Percentiles rank a stretch among this genome's conserved stretches.
Evolutionary conservation across 2,888 invertebrate genomes (phyloP).

Genomic region (Morpho achilles): DNA sequence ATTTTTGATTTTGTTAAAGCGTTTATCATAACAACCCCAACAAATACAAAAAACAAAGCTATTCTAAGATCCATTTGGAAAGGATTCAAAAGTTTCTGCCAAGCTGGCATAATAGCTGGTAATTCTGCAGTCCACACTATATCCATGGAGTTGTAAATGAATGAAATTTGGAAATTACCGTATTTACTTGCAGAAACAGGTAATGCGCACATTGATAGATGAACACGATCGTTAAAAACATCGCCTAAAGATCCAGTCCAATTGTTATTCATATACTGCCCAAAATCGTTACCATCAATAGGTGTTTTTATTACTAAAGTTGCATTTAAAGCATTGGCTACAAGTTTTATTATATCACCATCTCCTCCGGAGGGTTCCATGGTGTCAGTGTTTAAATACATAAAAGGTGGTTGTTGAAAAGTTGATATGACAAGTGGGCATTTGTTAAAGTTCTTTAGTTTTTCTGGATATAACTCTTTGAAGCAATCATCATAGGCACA

Average conservation of each 20-base stretch:
- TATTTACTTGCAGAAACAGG: constrained; percentile 43
- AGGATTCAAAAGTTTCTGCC: constrained; percentile 51
- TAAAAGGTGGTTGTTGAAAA: constrained; percentile 51
- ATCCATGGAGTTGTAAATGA: constrained; percentile 48
- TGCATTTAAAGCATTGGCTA: constrained; percentile 45
- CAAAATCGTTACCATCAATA: constrained; percentile 35
- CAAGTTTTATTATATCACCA: constrained; percentile 45
- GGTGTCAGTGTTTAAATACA: constrained; percentile 42
- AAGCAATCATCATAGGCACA: constrained; percentile 39
- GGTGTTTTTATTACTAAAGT: constrained; percentile 42
- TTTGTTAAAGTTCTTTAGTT: constrained; percentile 39
- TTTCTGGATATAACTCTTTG: constrained; percentile 38
- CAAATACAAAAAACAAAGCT: constrained; percentile 39
- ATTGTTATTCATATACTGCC: constrained; percentile 40
- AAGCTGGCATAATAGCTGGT: constrained; percentile 40
- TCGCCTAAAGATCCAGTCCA: constrained; percentile 60
- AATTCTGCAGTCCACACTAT: constrained; percentile 50
- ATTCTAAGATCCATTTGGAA: constrained; percentile 39
- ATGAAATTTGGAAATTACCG: constrained; percentile 54
- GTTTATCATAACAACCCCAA: constrained; percentile 40
- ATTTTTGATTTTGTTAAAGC: constrained; percentile 33
- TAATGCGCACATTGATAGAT: constrained; percentile 44
- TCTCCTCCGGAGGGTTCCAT: constrained; percentile 42
- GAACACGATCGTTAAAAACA: constrained; percentile 39
- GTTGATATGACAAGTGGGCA: constrained; percentile 49